Base-by-base conservation (phyloP, 2,797 vertebrate genomes). In the Linurgus olivaceus region DNA sequence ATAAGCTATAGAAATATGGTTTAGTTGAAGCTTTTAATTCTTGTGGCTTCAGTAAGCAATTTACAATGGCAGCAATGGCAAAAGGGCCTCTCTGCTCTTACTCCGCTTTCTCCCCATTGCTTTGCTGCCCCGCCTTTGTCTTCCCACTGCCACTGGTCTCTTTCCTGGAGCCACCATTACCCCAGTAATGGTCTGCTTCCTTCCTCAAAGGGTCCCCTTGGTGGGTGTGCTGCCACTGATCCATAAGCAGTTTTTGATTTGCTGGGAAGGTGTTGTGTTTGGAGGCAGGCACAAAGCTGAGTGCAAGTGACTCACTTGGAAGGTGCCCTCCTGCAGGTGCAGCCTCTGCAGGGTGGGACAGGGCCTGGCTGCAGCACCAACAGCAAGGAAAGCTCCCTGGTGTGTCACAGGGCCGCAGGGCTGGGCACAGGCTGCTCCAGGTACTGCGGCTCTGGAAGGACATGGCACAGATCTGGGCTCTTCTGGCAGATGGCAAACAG, bases 401-500 rank as follows among this genome's bases (percentile, higher is more conserved):
- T 37, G 23, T 11, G 24, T n/a, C 86, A 57, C 45, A 72, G 63
- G n/a, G n/a, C 10, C 63, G 19, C 50, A 10, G 9, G 28, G 2
- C 13, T 17, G 51, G 67, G 59, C 80, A 83, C 0, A 0, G 47
- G n/a, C 50, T 63, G 47, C 35, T 70, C 50, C 7, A 1, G 71
- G n/a, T 19, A 44, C 63, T 0, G 0, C 0, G 0, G 57, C 4
- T 2, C 24, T 15, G 47, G 35, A 73, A 68, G 35, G 59, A 29
- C n/a, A 38, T 0, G 0, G 52, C 33, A 23, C 44, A 18, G 59
- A 55, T 8, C 77, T 10, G 19, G 26, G 37, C 40, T 59, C 19
- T 18, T 57, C 77, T 31, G 47, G 47, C 42, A 79, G 33, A 33
- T 35, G 29, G 61, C 19, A 70, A 91, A 66, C 1, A 10, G 40